phyloP scores from a whole-genome alignment of 1,140 invertebrate genomes.

The Melanaphis sacchari region DNA sequence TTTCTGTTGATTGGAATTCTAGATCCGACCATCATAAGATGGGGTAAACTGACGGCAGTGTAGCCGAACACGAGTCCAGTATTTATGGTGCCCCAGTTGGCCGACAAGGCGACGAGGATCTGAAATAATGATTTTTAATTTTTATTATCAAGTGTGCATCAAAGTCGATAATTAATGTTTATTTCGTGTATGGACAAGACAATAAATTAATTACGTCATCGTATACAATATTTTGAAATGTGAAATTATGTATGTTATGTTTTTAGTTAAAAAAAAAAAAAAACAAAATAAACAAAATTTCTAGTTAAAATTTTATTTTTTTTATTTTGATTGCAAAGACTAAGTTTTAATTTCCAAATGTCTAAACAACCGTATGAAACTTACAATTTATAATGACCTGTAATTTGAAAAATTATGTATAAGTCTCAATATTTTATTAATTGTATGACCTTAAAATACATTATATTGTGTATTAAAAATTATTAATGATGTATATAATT shows the following conservation, averaged over 20 bases:
- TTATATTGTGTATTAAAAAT: neutral
- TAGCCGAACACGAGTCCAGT: conserved; percentile 78
- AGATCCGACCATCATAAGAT: conserved; percentile 68
- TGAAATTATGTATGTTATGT: neutral
- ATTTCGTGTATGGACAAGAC: too few relatives aligned
- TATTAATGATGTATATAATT: neutral
- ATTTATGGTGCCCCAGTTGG: conserved; percentile 75
- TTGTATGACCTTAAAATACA: neutral
- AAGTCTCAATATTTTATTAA: neutral
- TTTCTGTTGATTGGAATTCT: conserved; percentile 68
- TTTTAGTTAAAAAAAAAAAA: too few relatives aligned
- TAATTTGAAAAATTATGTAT: too few relatives aligned
- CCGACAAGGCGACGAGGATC: conserved; percentile 70
- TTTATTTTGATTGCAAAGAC: neutral
- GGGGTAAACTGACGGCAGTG: conserved; percentile 75
- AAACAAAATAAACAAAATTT: too few relatives aligned
- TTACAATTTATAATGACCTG: too few relatives aligned
- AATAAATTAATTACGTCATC: neutral
- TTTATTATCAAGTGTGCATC: conserved; percentile 68
- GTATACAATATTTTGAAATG: neutral
- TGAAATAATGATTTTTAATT: conserved; percentile 63
- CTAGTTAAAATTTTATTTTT: too few relatives aligned
- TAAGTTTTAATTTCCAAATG: neutral
- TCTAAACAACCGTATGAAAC: neutral
- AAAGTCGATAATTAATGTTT: neutral